Percentiles rank a stretch among this genome's conserved stretches.
Evolutionary conservation across 2,888 invertebrate species (phyloP).

Genomic region (Osmoderma eremita): DNA sequence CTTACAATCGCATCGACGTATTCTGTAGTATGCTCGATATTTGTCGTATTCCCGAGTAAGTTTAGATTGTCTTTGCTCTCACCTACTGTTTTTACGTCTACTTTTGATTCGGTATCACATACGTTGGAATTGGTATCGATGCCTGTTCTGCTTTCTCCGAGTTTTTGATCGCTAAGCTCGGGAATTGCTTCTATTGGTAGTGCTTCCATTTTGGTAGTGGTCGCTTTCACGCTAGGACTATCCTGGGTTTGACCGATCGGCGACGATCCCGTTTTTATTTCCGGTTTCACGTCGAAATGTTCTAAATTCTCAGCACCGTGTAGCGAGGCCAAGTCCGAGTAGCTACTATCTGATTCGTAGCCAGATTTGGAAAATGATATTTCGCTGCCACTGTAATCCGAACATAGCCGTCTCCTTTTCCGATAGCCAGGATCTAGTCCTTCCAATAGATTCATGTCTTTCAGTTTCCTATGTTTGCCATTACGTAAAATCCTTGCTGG

Average conservation of each 20-base stretch:
- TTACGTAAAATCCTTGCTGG: constrained; percentile 71
- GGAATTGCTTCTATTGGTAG: no score
- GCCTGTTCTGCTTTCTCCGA: constrained; percentile 34
- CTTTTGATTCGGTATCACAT: constrained; percentile 51
- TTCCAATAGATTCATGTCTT: constrained; percentile 68
- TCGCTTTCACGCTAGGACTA: constrained; percentile 45
- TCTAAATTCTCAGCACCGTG: constrained; percentile 56
- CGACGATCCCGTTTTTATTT: constrained; percentile 41
- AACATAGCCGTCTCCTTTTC: constrained; percentile 68
- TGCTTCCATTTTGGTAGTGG: constrained; percentile 41
- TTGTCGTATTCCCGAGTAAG: constrained; percentile 34
- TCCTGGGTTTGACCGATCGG: constrained; percentile 40
- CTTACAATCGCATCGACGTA: constrained; percentile 46
- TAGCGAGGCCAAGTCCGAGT: constrained; percentile 66
- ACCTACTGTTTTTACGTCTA: constrained; percentile 39
- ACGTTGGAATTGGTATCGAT: constrained; percentile 60
- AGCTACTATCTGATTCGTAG: constrained; percentile 73
- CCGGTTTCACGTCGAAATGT: constrained; percentile 42
- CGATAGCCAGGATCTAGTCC: constrained; percentile 66
- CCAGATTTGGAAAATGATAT: constrained; percentile 71
- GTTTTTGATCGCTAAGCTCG: constrained; percentile 22
- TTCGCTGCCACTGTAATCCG: constrained; percentile 70
- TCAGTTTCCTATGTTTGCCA: constrained; percentile 73
- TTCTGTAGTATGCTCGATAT: constrained; percentile 39
- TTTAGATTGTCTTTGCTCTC: constrained; percentile 45